Evolutionary conservation across 2,113 vertebrate species (phyloP).

Genomic region (Heterochromis multidens): DNA sequence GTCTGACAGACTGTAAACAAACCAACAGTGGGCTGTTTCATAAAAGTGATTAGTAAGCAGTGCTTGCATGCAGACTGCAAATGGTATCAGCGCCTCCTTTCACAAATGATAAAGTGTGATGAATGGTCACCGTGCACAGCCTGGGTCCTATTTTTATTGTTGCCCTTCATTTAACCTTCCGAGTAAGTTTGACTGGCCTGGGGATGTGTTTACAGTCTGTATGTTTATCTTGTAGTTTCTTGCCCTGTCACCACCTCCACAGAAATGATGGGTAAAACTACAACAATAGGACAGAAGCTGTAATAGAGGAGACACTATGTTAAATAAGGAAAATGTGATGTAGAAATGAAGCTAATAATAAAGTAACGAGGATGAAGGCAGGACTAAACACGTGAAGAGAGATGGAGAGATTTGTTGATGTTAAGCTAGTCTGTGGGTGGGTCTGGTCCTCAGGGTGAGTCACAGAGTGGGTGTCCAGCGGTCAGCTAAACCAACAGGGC

Average conservation of each 20-base stretch:
- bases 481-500: constrained; percentile 35
- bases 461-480: constrained; percentile 59
- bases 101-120: background rate
- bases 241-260: background rate
- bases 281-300: background rate
- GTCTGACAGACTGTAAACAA: constrained; percentile 12
- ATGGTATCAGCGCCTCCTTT: background rate
- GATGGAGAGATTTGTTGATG: constrained; percentile 20
- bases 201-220: background rate
- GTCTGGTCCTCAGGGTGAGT: constrained; percentile 59
- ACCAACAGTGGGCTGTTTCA: background rate
- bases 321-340: constrained; percentile 33
- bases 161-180: background rate
- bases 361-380: constrained; percentile 4
- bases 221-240: background rate
- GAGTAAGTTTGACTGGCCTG: background rate
- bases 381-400: constrained; percentile 12
- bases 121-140: background rate
- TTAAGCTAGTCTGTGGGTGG: constrained; percentile 43
- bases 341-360: constrained; percentile 26
- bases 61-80: background rate
- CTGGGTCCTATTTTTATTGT: background rate
- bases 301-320: background rate
- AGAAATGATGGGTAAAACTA: background rate
- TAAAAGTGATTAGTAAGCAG: constrained; percentile 3